Conservation (phyloP, 2,797 vertebrate species). For the Brachymystax lenok region DNA sequence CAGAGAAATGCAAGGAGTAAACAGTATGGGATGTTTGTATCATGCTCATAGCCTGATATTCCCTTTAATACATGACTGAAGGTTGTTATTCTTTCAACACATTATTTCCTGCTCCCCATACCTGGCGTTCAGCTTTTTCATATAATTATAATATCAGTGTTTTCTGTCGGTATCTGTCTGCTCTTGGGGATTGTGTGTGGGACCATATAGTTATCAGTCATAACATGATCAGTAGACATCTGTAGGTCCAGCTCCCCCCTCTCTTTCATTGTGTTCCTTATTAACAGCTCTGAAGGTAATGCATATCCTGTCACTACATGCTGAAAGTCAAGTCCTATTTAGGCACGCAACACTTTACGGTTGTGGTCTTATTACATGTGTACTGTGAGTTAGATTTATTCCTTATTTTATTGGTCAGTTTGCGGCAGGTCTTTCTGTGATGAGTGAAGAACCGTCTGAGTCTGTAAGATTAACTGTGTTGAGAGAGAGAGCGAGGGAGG, state of each 20-base stretch:
- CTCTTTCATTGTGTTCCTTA: constrained; percentile 57
- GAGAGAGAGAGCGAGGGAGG: not conserved
- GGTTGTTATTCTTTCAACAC: not conserved
- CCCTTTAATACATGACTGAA: not conserved
- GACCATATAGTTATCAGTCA: constrained; percentile 50
- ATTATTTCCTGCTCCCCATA: constrained; percentile 6
- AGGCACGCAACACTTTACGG: constrained; percentile 15
- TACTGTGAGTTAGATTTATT: not conserved
- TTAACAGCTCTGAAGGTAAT: constrained; percentile 50
- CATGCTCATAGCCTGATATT: constrained; percentile 38
- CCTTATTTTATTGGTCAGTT: not conserved
- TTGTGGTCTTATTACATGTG: not conserved
- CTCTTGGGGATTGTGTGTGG: constrained; percentile 65
- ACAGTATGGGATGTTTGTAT: not conserved
- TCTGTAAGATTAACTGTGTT: not conserved
- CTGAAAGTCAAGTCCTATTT: constrained; percentile 29
- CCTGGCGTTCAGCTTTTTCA: constrained; percentile 45
- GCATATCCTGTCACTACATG: constrained; percentile 44
- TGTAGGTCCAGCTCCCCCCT: constrained; percentile 7
- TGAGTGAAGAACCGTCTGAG: not conserved
- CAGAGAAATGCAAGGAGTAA: not conserved
- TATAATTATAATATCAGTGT: constrained; percentile 32
- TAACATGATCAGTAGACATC: not conserved
- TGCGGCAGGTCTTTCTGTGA: not conserved
- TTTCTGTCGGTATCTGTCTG: constrained; percentile 55